Percentiles rank a stretch among this genome's conserved stretches.
These are phyloP conservation scores for Etheostoma spectabile DNA, from an alignment of 2,113 vertebrate genomes.

Conservation along the genomic window DNA sequence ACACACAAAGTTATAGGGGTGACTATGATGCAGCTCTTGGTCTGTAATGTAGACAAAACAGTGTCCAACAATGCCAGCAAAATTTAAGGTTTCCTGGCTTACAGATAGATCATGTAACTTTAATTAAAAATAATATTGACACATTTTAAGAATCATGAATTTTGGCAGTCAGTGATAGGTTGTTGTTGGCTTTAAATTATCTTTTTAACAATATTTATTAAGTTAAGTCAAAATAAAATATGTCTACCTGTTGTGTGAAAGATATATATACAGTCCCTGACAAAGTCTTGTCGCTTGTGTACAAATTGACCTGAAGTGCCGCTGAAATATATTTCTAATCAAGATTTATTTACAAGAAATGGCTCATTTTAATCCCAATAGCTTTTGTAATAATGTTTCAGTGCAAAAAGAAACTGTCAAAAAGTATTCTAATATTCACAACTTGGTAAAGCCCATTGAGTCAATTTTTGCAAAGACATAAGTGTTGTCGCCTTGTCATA, in stretches of 20 bases:
- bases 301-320: no score
- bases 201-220: background rate
- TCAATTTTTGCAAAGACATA: no score
- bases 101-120: background rate
- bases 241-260: background rate
- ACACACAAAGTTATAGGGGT: background rate
- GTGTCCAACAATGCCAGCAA: background rate
- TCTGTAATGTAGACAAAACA: conserved; percentile 16
- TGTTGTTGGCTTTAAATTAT: background rate
- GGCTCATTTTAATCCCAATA: no score
- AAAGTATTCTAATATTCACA: no score
- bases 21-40: background rate
- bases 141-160: background rate
- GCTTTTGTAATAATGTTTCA: no score
- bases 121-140: background rate
- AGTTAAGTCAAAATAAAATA: background rate
- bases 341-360: no score
- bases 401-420: no score
- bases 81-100: background rate
- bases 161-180: background rate
- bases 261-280: no score
- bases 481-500: no score
- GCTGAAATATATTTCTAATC: no score
- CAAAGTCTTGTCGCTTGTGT: no score
- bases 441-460: no score